phyloP scores from a whole-genome alignment of 2,888 invertebrate species.

The Meiosimyza decipiens region DNA sequence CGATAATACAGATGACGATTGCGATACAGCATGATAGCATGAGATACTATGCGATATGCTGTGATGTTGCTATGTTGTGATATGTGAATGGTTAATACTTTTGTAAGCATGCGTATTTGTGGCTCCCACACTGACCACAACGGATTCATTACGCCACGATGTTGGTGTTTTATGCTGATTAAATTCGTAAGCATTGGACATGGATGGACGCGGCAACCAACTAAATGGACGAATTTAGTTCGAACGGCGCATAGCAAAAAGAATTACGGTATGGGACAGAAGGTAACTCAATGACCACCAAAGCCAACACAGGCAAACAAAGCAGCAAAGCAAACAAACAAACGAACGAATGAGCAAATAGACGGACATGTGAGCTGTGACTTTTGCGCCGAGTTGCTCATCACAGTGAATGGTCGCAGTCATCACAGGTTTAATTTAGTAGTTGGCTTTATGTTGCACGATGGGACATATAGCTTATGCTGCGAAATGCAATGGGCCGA shows the following conservation, averaged over 20 bases:
- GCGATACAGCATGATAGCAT: too few relatives aligned
- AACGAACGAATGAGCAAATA: background rate
- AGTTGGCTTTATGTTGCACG: constrained; percentile 3
- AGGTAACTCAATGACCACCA: constrained; percentile 1
- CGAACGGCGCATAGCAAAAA: background rate
- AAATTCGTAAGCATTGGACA: constrained; percentile 55
- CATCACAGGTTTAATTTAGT: constrained; percentile 22
- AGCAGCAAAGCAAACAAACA: constrained; percentile 6
- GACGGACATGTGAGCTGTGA: too few relatives aligned
- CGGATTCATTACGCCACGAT: constrained; percentile 6
- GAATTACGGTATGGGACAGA: too few relatives aligned
- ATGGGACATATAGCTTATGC: constrained; percentile 5
- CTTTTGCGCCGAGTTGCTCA: background rate
- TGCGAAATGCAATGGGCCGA: background rate
- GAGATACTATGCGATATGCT: background rate
- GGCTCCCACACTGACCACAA: constrained; percentile 18
- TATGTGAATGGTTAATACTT: constrained; percentile 27
- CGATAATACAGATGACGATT: background rate
- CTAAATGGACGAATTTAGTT: constrained; percentile 7
- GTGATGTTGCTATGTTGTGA: constrained; percentile 5
- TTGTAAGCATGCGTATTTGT: constrained; percentile 9
- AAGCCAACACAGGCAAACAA: constrained; percentile 5
- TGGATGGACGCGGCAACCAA: constrained; percentile 1
- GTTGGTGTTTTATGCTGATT: constrained; percentile 53
- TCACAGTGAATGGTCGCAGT: constrained; percentile 6